Evolutionary conservation across 2,888 invertebrate species (phyloP).

Genomic region (Portevinia maculata): DNA sequence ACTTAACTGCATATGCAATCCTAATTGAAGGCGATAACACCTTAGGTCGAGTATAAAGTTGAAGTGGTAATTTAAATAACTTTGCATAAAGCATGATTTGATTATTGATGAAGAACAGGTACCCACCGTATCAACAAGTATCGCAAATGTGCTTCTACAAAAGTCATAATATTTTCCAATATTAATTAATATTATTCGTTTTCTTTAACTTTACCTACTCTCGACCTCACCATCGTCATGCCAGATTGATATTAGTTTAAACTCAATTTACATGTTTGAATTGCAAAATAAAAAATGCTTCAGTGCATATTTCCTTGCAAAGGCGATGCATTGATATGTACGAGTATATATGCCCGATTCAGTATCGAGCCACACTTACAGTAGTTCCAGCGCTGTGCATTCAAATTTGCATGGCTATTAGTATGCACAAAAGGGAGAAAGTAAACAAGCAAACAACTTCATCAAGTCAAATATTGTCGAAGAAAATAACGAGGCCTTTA

Average conservation of each 20-base stretch:
- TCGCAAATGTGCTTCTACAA: background rate
- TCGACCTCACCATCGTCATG: background rate
- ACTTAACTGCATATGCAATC: too few relatives aligned
- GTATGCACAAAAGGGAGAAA: conserved; percentile 27
- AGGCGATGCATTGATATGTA: conserved; percentile 11
- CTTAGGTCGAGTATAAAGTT: too few relatives aligned
- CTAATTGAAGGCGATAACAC: too few relatives aligned
- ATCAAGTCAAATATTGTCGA: conserved; percentile 36
- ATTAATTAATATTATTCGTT: background rate
- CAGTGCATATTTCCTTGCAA: conserved; percentile 18
- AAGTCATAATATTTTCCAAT: background rate
- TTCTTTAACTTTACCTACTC: background rate
- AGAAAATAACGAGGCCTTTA: conserved; percentile 35
- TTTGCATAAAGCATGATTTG: too few relatives aligned
- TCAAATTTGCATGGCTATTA: conserved; percentile 31
- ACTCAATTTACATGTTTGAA: conserved; percentile 43
- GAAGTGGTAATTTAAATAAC: too few relatives aligned
- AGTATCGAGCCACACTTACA: background rate
- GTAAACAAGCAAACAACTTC: conserved; percentile 33
- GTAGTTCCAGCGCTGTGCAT: background rate
- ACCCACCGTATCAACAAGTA: too few relatives aligned
- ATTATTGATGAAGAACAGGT: too few relatives aligned
- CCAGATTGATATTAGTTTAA: conserved; percentile 34
- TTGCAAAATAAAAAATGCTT: conserved; percentile 45
- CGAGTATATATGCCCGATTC: background rate